Evolutionary conservation across 1,140 invertebrate species (phyloP), one percentile per base, ranked within the genome.

Genomic region (Drosophila prosaltans): DNA sequence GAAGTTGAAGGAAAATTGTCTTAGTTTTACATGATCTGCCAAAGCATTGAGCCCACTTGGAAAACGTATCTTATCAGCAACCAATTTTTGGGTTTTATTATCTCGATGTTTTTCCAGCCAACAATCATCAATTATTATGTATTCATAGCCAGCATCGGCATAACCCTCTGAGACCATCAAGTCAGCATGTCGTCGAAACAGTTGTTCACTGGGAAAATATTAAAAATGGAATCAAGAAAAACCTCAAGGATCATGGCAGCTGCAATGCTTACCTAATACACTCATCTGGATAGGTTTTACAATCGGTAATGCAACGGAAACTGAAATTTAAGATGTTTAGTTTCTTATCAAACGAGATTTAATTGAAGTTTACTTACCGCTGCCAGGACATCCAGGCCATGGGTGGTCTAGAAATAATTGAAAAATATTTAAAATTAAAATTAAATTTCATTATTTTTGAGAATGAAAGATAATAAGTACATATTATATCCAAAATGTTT

Each of bases 361-460:
- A 61, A 16, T 32, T 24, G n/a, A 6, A 30, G 36, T 41, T 43
- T 28, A 69, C 79, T 63, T 51, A 81, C 80, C 97, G 93, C 83
- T 98, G 96, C 98, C 98, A 99, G 28, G 97, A 96, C 70, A 98
- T 94, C 97, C 98, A 99, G 39, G 95, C 95, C 95, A 96, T 96
- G 0, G 97, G 97, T 24, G 97, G 97, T 67, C 96, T 97, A 64
- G 94, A 36, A 67, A n/a, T 21, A 7, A 32, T 51, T 16, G 4
- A 30, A 48, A 57, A 61, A 48, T 61, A 39, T n/a, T 61, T 9
- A 39, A 8, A 28, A 36, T 16, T 16, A 16, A 16, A 16, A 16
- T 16, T 16, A 16, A 16, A 16, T 16, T 16, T 16, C 16, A 0
- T 16, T 16, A 16, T n/a, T n/a, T n/a, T 16, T 16, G 16, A 16